phyloP scores from a whole-genome alignment of 1,140 invertebrate species.

The Apis cerana region DNA sequence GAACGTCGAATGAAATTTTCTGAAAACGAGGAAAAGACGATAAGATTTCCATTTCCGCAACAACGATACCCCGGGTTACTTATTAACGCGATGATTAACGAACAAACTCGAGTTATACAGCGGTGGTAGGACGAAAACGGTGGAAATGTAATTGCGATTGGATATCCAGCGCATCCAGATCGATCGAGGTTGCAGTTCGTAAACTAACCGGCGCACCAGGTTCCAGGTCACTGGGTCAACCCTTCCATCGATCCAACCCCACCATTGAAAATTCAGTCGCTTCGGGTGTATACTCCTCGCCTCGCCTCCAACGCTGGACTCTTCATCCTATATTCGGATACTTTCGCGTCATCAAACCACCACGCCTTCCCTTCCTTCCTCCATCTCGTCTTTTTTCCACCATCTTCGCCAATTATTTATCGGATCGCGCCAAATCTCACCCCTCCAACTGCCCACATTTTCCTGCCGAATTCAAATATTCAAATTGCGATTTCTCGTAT shows the following conservation, averaged over 20 bases:
- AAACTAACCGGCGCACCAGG: slow-evolving; percentile 57
- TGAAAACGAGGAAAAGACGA: no score
- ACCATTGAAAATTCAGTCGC: slow-evolving; percentile 56
- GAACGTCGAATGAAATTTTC: no score
- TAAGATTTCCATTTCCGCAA: no score
- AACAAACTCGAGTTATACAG: no score
- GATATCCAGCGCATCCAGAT: slow-evolving; percentile 48
- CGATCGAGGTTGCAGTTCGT: slow-evolving; percentile 64
- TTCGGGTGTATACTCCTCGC: slow-evolving; percentile 14
- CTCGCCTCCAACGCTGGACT: background rate
- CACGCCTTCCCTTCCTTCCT: background rate
- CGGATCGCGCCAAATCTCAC: background rate
- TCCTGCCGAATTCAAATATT: background rate
- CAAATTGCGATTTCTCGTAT: no score
- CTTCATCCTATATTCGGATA: slow-evolving; percentile 33
- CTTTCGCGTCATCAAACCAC: slow-evolving; percentile 18
- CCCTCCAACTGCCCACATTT: slow-evolving; percentile 18
- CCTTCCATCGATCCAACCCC: slow-evolving; percentile 63
- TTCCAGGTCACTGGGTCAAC: slow-evolving; percentile 67
- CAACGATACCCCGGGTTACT: no score
- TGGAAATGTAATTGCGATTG: slow-evolving; percentile 37
- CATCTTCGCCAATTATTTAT: slow-evolving; percentile 23
- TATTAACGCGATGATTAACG: no score
- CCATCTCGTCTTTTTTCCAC: background rate
- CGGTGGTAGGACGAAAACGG: background rate